Conservation (phyloP, 2,888 invertebrate species). For the Zygogramma bicolorata region DNA sequence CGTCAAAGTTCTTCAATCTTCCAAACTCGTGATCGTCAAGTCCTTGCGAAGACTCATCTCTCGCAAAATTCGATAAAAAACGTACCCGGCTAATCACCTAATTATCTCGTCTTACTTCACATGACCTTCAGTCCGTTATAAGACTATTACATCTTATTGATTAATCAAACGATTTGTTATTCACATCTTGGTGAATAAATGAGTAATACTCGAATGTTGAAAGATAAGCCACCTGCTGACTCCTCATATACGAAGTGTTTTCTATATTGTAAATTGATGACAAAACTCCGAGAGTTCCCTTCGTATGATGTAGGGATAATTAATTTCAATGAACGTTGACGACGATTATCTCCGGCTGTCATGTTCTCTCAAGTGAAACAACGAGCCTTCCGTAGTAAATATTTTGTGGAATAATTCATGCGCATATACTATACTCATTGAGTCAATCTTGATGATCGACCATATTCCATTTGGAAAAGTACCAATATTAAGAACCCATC, state of each 20-base stretch:
- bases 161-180: slow-evolving; percentile 6
- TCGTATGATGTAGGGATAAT: background rate
- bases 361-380: too few species aligned
- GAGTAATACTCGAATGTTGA: background rate
- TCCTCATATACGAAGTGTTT: background rate
- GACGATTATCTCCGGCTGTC: too few species aligned
- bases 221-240: background rate
- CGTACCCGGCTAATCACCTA: slow-evolving; percentile 45
- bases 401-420: too few species aligned
- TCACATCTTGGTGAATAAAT: background rate
- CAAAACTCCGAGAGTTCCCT: background rate
- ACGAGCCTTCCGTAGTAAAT: too few species aligned
- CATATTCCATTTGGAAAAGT: too few species aligned
- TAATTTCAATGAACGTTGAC: background rate
- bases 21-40: slow-evolving; percentile 38
- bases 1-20: slow-evolving; percentile 35
- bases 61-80: slow-evolving; percentile 47
- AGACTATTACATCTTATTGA: slow-evolving; percentile 47
- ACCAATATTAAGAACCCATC: too few species aligned
- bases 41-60: slow-evolving; percentile 48
- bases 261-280: background rate
- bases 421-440: too few species aligned
- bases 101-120: slow-evolving; percentile 52
- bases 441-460: too few species aligned
- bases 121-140: slow-evolving; percentile 57